Evolutionary conservation across 2,888 invertebrate genomes (phyloP), one percentile per base, ranked within the genome.

Genomic region (Acholoe squamosa): DNA sequence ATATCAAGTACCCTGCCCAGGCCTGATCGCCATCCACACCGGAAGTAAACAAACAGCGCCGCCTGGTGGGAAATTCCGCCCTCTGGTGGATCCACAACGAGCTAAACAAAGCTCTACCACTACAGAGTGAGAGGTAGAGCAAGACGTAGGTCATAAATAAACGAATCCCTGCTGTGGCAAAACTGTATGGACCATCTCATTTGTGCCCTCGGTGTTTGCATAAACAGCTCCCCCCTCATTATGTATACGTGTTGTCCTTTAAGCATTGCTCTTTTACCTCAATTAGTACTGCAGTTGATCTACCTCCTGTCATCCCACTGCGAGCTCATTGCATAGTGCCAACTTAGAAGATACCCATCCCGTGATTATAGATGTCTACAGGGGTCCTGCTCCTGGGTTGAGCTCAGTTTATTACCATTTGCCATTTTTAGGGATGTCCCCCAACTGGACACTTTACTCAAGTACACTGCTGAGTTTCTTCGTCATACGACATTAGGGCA

Each of bases 31-130:
- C 71, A 25, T 71, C 25, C 71, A 22, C 71, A 71, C 71, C 71
- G 71, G 71, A 71, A 71, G 71, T 71, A 71, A 71, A 71, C 71
- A 71, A 25, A 28, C 71, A 71, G 28, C 71, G 71, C 71, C 71
- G 28, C 71, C 71, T 28, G 31, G 14, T 71, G 71, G n/a, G 71
- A 25, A 7, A 28, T 22, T 7, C 14, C 25, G 25, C 71, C 71
- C 71, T 28, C 71, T 71, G 28, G 71, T 71, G 71, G 71, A 25
- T n/a, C 25, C 71, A 28, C 14, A 28, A 14, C 71, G 14, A 71
- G 28, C 28, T 28, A n/a, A 28, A 71, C 71, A 71, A 28, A n/a
- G 71, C 71, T 71, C 71, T n/a, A 28, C 61, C n/a, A 25, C 14
- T 25, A 0, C 71, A 28, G 71, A 7, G n/a, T n/a, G n/a, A n/a